These are phyloP conservation scores for Siphamia tubifer DNA, from an alignment of 2,113 vertebrate genomes.

Conservation along the genomic window DNA sequence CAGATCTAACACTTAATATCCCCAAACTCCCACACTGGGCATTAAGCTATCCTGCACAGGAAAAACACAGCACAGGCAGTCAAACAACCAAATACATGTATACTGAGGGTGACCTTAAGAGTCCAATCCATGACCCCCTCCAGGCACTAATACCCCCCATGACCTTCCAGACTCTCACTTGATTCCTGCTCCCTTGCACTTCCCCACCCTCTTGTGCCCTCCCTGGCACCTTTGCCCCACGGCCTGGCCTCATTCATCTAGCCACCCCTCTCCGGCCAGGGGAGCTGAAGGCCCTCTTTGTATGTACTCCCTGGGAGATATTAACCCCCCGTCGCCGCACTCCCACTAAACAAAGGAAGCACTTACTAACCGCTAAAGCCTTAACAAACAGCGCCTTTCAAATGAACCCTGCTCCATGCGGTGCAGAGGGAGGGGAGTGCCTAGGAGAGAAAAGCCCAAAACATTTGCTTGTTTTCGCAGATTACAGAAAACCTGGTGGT, in stretches of 20 bases:
- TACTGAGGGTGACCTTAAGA: neutral
- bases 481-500: slow-evolving; percentile 64
- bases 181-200: slow-evolving; percentile 26
- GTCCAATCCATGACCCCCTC: neutral
- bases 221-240: slow-evolving; percentile 72
- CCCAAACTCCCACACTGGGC: neutral
- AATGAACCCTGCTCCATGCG: slow-evolving; percentile 71
- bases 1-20: neutral
- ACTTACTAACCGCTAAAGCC: slow-evolving; percentile 81
- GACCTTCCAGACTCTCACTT: slow-evolving; percentile 33
- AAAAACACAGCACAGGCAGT: neutral
- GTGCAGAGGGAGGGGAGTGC: slow-evolving; percentile 56
- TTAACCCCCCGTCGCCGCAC: slow-evolving; percentile 74
- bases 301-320: slow-evolving; percentile 77
- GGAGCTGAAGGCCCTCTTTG: slow-evolving; percentile 80
- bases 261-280: slow-evolving; percentile 71
- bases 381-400: slow-evolving; percentile 81
- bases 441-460: slow-evolving; percentile 58
- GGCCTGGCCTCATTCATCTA: slow-evolving; percentile 71
- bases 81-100: neutral
- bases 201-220: slow-evolving; percentile 60
- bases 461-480: slow-evolving; percentile 66
- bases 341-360: slow-evolving; percentile 78
- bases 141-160: slow-evolving; percentile 6
- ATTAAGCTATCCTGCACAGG: neutral